Percentiles rank a stretch among this genome's conserved stretches.
Evolutionary conservation across 2,888 invertebrate genomes (phyloP).

Genomic region (Dusona sp.): DNA sequence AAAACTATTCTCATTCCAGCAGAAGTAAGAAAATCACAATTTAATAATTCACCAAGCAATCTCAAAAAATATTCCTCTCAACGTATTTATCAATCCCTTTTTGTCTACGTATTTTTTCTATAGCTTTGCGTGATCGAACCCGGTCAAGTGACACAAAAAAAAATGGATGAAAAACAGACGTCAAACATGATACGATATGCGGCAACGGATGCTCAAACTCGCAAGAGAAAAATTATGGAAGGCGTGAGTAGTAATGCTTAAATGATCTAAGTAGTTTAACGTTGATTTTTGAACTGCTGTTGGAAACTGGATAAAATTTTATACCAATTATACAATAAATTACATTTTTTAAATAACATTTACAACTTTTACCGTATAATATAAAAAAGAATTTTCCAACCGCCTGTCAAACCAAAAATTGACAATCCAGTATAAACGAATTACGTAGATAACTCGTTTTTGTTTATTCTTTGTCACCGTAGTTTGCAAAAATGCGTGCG

Average conservation of each 20-base stretch:
- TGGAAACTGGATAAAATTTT: neutral
- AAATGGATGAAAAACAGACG: conserved; percentile 93
- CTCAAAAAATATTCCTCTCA: neutral
- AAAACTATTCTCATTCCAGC: conserved; percentile 92
- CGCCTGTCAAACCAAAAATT: neutral
- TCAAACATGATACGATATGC: conserved; percentile 94
- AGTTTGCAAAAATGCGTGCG: conserved; percentile 79
- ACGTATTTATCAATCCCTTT: neutral
- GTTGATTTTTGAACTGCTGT: neutral
- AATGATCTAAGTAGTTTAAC: neutral
- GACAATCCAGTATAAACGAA: neutral
- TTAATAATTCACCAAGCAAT: neutral
- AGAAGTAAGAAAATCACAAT: conserved; percentile 86
- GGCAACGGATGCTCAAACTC: conserved; percentile 91
- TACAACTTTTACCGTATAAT: too few species aligned
- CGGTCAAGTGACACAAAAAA: conserved; percentile 92
- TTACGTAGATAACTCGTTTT: conserved; percentile 32
- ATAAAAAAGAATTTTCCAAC: too few species aligned
- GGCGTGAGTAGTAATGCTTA: conserved; percentile 86
- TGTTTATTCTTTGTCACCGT: conserved; percentile 40
- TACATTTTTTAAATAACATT: neutral
- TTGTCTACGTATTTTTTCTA: neutral
- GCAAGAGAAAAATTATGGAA: conserved; percentile 93
- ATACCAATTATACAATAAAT: neutral
- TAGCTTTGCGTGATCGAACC: conserved; percentile 87